Conservation (phyloP, 2,797 vertebrate genomes). For the Oreortyx pictus region DNA sequence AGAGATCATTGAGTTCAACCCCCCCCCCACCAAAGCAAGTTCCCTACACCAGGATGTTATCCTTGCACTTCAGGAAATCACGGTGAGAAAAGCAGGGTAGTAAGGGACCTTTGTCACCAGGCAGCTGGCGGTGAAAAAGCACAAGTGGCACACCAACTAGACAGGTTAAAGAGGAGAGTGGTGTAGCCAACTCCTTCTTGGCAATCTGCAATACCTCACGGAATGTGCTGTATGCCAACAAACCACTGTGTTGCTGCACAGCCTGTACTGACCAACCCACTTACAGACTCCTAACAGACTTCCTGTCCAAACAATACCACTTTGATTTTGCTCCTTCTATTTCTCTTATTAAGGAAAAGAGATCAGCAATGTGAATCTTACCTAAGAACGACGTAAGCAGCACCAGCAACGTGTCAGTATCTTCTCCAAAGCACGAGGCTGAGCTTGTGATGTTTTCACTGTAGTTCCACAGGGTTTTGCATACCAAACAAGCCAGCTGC, state of each 20-base stretch:
- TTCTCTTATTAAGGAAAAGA: neutral
- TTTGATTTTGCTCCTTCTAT: neutral
- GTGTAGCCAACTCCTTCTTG: neutral
- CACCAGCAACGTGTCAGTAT: slow-evolving; percentile 75
- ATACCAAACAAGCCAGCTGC: slow-evolving; percentile 91
- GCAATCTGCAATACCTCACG: neutral
- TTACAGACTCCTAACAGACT: neutral
- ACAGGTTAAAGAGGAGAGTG: neutral
- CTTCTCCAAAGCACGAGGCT: slow-evolving; percentile 72
- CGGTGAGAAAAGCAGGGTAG: neutral
- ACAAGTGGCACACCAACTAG: neutral
- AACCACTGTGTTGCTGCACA: neutral
- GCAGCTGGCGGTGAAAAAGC: neutral
- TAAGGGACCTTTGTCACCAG: neutral
- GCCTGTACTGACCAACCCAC: neutral
- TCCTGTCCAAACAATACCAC: neutral
- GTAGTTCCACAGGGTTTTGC: slow-evolving; percentile 96
- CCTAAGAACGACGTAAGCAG: slow-evolving; percentile 85
- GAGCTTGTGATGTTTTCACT: slow-evolving; percentile 74
- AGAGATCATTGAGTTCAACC: no score
- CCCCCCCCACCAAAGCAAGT: no score
- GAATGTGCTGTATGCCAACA: neutral
- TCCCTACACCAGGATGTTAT: no score
- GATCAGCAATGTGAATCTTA: slow-evolving; percentile 60
- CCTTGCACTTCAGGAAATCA: neutral